Evolutionary conservation across 2,797 vertebrate genomes (phyloP), one percentile per base, ranked within the genome.

Genomic region (Alosa sapidissima): DNA sequence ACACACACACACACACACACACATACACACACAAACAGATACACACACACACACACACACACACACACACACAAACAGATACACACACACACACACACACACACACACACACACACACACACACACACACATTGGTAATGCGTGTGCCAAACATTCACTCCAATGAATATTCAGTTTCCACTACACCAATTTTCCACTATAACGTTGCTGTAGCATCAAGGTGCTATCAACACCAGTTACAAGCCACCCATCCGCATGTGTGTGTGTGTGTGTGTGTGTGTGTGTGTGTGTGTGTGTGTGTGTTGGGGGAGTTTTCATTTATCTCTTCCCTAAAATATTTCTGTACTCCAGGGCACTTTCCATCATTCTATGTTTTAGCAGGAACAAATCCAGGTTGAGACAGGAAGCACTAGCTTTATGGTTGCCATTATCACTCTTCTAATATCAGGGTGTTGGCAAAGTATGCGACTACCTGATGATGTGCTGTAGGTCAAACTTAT

Each of bases 191-290:
- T 81, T 33, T 62, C 19, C 78, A 81, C 21, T n/a, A 41, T 41
- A 13, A 84, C 11, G 6, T 58, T 58, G 19, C 55, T 58, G 55
- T 58, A 21, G 19, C 55, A 58, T 58, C 55, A 58, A 58, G 55
- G 19, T 58, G 55, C 19, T 58, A 55, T 16, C 52, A 55, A 55
- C 16, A 55, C 55, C 55, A 58, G 11, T 14, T 14, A 13, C 51
- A 52, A 52, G 51, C 51, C 51, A 52, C 51, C 13, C 13, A 11
- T 3, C 3, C 10, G 7, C 10, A 11, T 24, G 49, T 75, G 28
- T 75, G 85, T 55, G 49, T 58, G 68, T 55, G 33, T 81, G 83
- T 84, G 48, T 82, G 84, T 82, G 62, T 82, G 81, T 75, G 45
- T 84, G 58, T n/a, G 48, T 87, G 81, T 41, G 55, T 8, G 54